A percentile compares a stretch with the other conserved stretches of the same genome.
Evolutionary conservation across 2,113 vertebrate species (phyloP).

Genomic region (Gambusia holbrooki): DNA sequence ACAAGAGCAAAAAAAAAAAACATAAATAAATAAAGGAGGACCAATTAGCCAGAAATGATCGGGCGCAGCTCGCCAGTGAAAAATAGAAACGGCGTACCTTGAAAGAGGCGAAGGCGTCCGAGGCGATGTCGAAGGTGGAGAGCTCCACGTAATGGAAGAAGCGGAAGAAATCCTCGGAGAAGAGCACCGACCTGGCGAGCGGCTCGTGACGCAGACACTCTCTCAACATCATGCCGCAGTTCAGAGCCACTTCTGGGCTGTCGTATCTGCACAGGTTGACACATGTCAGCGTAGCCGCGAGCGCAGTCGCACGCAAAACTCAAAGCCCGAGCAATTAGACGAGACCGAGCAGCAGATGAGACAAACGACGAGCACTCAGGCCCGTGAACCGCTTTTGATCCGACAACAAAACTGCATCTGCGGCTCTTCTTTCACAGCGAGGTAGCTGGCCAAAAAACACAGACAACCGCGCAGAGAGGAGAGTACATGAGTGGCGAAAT

Average conservation of each 20-base stretch:
- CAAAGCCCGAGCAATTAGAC: background rate
- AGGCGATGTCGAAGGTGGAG: conserved; percentile 85
- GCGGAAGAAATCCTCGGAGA: conserved; percentile 81
- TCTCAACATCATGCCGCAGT: conserved; percentile 86
- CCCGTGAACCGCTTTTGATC: background rate
- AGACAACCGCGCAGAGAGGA: background rate
- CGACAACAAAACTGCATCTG: background rate
- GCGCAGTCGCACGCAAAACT: background rate
- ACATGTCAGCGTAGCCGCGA: conserved; percentile 18
- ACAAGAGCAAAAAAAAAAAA: conserved; percentile 18
- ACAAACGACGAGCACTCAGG: background rate
- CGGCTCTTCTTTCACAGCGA: background rate
- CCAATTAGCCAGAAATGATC: background rate
- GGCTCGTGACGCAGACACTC: conserved; percentile 85
- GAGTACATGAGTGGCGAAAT: background rate
- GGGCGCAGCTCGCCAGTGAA: background rate
- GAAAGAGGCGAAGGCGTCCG: conserved; percentile 85
- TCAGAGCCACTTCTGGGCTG: conserved; percentile 81
- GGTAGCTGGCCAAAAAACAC: background rate
- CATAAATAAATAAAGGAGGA: background rate
- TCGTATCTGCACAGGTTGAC: conserved; percentile 76
- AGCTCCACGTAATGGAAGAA: conserved; percentile 84
- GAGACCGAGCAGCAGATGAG: background rate
- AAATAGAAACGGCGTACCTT: conserved; percentile 64
- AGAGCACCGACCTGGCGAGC: conserved; percentile 79